Base-by-base conservation (phyloP, 2,113 vertebrate species). In the Cacatua alba region DNA sequence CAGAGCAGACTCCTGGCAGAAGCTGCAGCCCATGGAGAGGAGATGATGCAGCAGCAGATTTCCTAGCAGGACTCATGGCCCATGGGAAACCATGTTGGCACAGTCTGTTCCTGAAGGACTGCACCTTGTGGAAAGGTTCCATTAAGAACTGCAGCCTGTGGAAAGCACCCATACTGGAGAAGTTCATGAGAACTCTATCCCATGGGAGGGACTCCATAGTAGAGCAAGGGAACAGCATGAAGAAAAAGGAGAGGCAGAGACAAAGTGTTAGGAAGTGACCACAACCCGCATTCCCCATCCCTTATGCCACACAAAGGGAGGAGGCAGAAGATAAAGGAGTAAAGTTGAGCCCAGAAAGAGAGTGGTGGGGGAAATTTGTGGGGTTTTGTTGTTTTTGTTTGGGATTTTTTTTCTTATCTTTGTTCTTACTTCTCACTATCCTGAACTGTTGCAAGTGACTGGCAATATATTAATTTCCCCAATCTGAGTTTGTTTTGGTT, bases 31-130 rank as follows among this genome's bases (percentile, higher is more conserved):
- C 1, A 0, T 37, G 20, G 16, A 41, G 20, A 70, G 13, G 7
- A 74, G 7, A 7, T 5, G 6, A 17, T 1, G 1, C 3, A 29
- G 48, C 9, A 68, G 4, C 6, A 74, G 41, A 33, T 87, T 77
- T 90, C 4, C 59, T 57, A 37, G 6, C 20, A 77, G 53, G 33
- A 71, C 10, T 3, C 51, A 35, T 46, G 10, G 12, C 12, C 9
- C 2, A 0, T 16, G 8, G 6, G 3, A 1, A 6, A 3, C 2
- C 20, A 18, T 0, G 0, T 6, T 39, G 31, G 15, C 86, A 11
- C 16, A n/a, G 4, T 7, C 43, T 6, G 1, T 44, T 78, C n/a
- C 69, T 72, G 75, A 72, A 72, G 35, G 19, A 59, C 31, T 70
- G 17, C 3, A 39, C 0, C 1, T 10, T 1, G 0, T 21, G 11